phyloP scores from a whole-genome alignment of 2,888 invertebrate species.

The Norana najaformis region DNA sequence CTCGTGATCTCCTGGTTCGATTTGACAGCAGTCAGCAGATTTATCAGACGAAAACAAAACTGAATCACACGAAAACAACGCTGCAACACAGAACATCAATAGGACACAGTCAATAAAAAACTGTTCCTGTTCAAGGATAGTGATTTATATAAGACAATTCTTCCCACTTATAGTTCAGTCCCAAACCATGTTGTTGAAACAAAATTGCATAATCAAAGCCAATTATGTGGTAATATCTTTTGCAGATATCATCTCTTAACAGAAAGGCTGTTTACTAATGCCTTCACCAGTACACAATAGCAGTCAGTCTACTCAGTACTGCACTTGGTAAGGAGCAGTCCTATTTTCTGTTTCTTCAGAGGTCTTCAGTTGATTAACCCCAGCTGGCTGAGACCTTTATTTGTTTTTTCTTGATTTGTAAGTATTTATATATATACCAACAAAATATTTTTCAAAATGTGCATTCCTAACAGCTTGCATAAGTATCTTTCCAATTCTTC shows the following conservation, averaged over 20 bases:
- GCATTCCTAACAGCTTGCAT: not conserved
- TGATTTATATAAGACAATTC: not conserved
- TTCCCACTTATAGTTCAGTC: not conserved
- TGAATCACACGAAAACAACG: slow-evolving; percentile 8
- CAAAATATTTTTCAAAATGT: no score
- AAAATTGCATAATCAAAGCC: not conserved
- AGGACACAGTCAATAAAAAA: not conserved
- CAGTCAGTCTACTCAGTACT: not conserved
- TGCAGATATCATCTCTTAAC: not conserved
- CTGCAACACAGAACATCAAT: slow-evolving; percentile 14
- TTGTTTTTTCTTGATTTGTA: no score
- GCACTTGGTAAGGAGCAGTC: not conserved
- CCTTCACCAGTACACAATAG: not conserved
- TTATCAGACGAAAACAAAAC: slow-evolving; percentile 13
- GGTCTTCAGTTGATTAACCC: not conserved
- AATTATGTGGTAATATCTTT: not conserved
- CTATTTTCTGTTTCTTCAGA: not conserved
- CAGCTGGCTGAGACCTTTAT: not conserved
- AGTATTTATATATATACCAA: no score
- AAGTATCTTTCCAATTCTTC: not conserved
- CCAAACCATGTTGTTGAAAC: not conserved
- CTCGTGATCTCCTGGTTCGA: not conserved
- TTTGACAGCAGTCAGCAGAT: not conserved
- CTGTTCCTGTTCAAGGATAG: not conserved
- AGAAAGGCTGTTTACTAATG: not conserved